Evolutionary conservation across 1,140 invertebrate genomes (phyloP).

Genomic region (Eriosoma lanigerum): DNA sequence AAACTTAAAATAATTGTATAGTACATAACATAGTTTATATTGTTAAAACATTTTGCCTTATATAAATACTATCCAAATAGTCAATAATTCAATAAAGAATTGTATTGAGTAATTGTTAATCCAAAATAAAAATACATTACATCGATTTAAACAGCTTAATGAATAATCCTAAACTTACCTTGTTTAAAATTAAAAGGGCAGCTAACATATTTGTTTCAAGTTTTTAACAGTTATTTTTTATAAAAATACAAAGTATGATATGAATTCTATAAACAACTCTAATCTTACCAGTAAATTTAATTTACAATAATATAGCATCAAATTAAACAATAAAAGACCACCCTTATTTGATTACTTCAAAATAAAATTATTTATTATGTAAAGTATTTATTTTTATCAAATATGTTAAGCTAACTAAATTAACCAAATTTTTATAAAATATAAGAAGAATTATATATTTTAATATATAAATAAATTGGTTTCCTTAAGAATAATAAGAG

Average conservation of each 20-base stretch:
- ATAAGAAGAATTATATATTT: too few species aligned
- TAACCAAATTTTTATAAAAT: too few species aligned
- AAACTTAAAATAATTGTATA: neutral
- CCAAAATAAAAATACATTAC: neutral
- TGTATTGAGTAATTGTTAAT: neutral
- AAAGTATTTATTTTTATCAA: too few species aligned
- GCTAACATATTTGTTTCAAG: neutral
- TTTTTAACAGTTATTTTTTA: neutral
- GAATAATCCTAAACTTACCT: conserved; percentile 47
- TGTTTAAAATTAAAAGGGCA: conserved; percentile 14
- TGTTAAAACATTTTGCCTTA: neutral
- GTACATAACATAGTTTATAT: neutral
- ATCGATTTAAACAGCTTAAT: neutral
- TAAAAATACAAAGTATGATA: neutral
- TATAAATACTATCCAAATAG: too few species aligned
- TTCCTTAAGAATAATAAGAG: too few species aligned
- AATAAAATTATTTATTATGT: too few species aligned
- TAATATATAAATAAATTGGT: too few species aligned
- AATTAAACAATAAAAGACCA: neutral
- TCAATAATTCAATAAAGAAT: neutral
- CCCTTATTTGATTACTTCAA: too few species aligned
- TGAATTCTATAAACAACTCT: neutral
- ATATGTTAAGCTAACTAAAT: too few species aligned
- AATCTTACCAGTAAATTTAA: conserved; percentile 13
- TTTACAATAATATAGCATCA: neutral